Evolutionary conservation across 2,113 vertebrate species (phyloP).

Genomic region (Peucedramus taeniatus): DNA sequence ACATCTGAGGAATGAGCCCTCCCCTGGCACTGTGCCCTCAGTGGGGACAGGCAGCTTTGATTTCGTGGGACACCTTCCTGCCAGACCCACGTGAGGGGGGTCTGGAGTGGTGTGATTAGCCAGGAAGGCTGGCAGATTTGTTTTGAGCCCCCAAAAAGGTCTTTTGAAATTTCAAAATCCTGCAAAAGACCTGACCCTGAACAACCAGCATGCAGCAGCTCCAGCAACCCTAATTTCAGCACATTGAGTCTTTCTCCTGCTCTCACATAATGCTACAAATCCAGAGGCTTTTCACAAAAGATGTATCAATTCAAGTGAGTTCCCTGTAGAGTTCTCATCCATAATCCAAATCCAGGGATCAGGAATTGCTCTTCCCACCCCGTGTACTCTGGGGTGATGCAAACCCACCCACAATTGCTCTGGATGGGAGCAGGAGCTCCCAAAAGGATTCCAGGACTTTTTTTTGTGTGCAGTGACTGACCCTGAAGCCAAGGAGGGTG

Average conservation of each 20-base stretch:
- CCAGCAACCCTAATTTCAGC: neutral
- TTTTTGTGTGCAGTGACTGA: neutral
- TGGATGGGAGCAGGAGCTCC: accelerated
- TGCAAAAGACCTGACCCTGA: neutral
- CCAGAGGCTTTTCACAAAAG: neutral
- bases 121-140: neutral
- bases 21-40: neutral
- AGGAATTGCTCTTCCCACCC: neutral
- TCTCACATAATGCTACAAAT: neutral
- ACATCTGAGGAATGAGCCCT: neutral
- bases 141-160: neutral
- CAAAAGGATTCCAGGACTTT: neutral
- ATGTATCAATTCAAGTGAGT: neutral
- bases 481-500: neutral
- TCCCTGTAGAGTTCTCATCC: neutral
- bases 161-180: neutral
- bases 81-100: accelerated
- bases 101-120: neutral
- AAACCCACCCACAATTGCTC: accelerated
- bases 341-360: neutral
- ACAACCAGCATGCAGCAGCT: accelerated
- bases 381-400: accelerated
- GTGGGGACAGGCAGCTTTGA: neutral
- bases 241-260: neutral
- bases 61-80: neutral